Conservation (phyloP, 1,140 invertebrate species). For the Metopolophium dirhodum region DNA sequence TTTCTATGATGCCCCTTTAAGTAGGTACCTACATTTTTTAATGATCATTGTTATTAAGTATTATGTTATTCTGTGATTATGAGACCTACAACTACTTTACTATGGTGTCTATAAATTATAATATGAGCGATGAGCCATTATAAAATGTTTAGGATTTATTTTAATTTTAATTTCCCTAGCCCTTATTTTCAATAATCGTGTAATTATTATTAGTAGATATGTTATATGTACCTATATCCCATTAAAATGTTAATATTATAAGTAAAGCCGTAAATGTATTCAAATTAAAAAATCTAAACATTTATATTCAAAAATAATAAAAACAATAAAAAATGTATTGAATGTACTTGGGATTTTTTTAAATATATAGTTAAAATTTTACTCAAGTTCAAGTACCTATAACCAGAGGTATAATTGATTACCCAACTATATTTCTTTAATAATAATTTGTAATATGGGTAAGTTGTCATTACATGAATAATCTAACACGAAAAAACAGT, state of each 20-base stretch:
- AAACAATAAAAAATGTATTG: not conserved
- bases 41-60: not conserved
- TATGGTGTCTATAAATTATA: not conserved
- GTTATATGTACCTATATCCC: not conserved
- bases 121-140: too few species aligned
- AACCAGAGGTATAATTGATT: too few species aligned
- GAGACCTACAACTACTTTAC: too few species aligned
- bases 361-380: too few species aligned
- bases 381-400: too few species aligned
- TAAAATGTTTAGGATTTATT: too few species aligned
- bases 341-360: too few species aligned
- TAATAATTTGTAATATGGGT: too few species aligned
- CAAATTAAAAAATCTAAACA: not conserved
- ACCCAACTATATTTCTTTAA: too few species aligned
- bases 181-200: not conserved
- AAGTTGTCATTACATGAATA: too few species aligned
- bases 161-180: not conserved
- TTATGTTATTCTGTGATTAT: not conserved
- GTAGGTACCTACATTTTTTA: not conserved
- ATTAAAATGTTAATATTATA: not conserved
- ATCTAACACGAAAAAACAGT: too few species aligned
- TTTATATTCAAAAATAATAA: not conserved
- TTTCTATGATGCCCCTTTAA: not conserved
- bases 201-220: not conserved
- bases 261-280: not conserved